A percentile compares a stretch with the other conserved stretches of the same genome.
These are phyloP conservation scores for Recurvirostra avosetta DNA, from an alignment of 2,113 vertebrate species.

Conservation along the genomic window DNA sequence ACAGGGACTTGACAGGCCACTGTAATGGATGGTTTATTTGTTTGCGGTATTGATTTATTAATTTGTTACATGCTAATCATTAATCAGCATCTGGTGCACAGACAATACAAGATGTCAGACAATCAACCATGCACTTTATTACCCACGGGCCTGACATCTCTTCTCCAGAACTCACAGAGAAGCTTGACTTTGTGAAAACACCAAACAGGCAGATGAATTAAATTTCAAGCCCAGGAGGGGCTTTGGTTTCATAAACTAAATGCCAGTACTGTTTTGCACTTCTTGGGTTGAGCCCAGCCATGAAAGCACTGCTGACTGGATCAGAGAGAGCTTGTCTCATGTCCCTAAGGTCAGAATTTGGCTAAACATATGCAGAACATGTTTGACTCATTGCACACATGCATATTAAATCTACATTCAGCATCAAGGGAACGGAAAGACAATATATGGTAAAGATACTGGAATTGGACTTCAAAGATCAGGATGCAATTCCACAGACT, in stretches of 20 bases:
- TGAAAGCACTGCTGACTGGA: background rate
- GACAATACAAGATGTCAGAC: background rate
- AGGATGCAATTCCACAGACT: background rate
- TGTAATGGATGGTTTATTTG: background rate
- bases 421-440: background rate
- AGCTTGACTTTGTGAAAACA: background rate
- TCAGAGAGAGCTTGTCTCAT: background rate
- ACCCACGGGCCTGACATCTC: background rate
- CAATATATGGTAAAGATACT: background rate
- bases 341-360: background rate
- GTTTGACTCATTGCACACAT: conserved; percentile 7
- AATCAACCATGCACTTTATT: background rate
- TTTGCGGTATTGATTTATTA: background rate
- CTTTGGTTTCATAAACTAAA: background rate
- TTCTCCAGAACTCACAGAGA: background rate
- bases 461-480: conserved; percentile 24
- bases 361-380: background rate
- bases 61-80: conserved; percentile 10
- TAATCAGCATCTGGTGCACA: background rate
- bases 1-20: background rate
- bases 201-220: background rate
- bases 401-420: background rate
- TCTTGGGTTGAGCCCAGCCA: background rate
- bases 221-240: background rate
- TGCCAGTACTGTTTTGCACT: background rate